phyloP scores from a whole-genome alignment of 92 coral and sea anemone genomes.

The Diadumene lineata region DNA sequence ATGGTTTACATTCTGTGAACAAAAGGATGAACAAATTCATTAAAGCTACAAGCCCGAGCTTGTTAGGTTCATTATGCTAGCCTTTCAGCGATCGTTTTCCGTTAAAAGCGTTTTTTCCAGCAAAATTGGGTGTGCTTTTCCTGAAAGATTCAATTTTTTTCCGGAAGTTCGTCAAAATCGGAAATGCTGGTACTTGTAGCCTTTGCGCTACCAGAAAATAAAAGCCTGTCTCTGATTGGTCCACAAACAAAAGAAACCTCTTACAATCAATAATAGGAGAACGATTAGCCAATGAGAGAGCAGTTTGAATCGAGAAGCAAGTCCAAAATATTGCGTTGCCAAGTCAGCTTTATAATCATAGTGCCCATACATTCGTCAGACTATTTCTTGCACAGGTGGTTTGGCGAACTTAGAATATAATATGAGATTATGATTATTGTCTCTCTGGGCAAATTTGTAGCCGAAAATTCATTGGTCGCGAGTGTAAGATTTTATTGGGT shows the following conservation, averaged over 20 bases:
- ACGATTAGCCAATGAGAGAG: slow-evolving; percentile 60
- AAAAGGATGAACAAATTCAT: not conserved
- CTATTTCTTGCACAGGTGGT: slow-evolving; percentile 62
- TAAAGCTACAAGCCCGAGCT: not conserved
- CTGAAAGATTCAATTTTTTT: not conserved
- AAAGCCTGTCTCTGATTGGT: slow-evolving; percentile 30
- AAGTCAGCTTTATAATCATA: slow-evolving; percentile 43
- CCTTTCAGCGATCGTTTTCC: not conserved
- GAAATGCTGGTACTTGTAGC: slow-evolving; percentile 43
- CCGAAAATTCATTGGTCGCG: slow-evolving; percentile 77
- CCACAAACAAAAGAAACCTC: slow-evolving; percentile 12
- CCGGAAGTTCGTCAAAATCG: slow-evolving; percentile 30
- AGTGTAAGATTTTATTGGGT: slow-evolving; percentile 71
- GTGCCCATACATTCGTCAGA: slow-evolving; percentile 33
- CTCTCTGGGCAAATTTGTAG: slow-evolving; percentile 79
- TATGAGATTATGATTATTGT: slow-evolving; percentile 91
- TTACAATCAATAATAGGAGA: slow-evolving; percentile 22
- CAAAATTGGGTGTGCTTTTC: slow-evolving; percentile 11
- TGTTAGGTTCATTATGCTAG: not conserved
- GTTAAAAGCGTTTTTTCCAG: not conserved
- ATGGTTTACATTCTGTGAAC: slow-evolving; percentile 28
- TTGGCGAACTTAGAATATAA: slow-evolving; percentile 95
- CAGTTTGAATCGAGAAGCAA: slow-evolving; percentile 41
- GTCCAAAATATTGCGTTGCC: slow-evolving; percentile 72
- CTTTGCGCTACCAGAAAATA: slow-evolving; percentile 25